Evolutionary conservation across 2,797 vertebrate species (phyloP).

Genomic region (Parotocinclus haroldoi): DNA sequence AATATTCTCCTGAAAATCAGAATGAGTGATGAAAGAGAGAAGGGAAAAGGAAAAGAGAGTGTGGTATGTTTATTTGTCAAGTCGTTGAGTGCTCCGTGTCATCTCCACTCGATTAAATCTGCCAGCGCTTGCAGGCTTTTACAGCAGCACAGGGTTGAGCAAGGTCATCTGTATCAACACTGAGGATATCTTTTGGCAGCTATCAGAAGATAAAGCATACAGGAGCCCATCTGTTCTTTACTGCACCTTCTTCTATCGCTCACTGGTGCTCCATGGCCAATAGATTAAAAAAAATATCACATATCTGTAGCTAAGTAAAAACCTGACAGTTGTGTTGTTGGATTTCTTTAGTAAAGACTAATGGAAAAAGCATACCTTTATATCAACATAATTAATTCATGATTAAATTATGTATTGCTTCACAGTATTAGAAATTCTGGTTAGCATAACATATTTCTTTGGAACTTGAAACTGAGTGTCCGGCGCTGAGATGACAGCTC

Average conservation of each 20-base stretch:
- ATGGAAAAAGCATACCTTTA: too few relatives aligned
- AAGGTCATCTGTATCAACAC: constrained; percentile 26
- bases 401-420: too few relatives aligned
- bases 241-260: not conserved
- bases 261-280: too few relatives aligned
- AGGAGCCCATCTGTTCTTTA: constrained; percentile 17
- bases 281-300: too few relatives aligned
- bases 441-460: too few relatives aligned
- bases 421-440: too few relatives aligned
- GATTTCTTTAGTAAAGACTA: too few relatives aligned
- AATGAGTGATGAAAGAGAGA: constrained; percentile 29
- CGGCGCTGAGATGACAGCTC: too few relatives aligned
- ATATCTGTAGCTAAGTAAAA: too few relatives aligned
- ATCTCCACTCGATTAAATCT: constrained; percentile 30
- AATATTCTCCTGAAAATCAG: constrained; percentile 7
- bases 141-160: constrained; percentile 11
- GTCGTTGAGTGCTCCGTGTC: not conserved
- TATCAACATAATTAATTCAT: too few relatives aligned
- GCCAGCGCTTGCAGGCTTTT: constrained; percentile 13
- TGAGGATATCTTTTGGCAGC: constrained; percentile 2
- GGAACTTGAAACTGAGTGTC: too few relatives aligned
- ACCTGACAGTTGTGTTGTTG: too few relatives aligned
- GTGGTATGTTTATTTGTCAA: constrained; percentile 1
- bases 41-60: not conserved
- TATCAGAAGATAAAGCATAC: not conserved